Evolutionary conservation across 1,140 invertebrate species (phyloP).

Genomic region (Drosophila sulfurigaster): DNA sequence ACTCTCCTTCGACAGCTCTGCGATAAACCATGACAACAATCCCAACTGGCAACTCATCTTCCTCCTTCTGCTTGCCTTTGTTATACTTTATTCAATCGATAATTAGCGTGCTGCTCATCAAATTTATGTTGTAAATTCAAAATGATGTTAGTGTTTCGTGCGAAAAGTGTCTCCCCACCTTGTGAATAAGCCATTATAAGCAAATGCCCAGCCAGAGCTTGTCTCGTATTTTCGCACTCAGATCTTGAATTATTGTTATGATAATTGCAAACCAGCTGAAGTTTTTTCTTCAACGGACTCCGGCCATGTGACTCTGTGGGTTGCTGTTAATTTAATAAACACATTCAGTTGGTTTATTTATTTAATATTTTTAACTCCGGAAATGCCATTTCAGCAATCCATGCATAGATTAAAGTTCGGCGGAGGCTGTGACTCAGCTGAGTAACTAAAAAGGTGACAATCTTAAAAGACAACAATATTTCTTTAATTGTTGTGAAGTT

Average conservation of each 20-base stretch:
- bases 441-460: not conserved
- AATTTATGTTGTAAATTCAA: slow-evolving; percentile 79
- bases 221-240: slow-evolving; percentile 55
- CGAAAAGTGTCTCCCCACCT: slow-evolving; percentile 52
- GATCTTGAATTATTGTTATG: slow-evolving; percentile 81
- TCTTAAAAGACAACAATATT: not conserved
- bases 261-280: slow-evolving; percentile 60
- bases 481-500: not conserved
- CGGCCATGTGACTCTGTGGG: slow-evolving; percentile 47
- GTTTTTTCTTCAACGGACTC: not conserved
- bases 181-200: slow-evolving; percentile 50
- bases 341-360: slow-evolving; percentile 75
- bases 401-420: not conserved
- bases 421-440: slow-evolving; percentile 19
- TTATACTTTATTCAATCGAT: slow-evolving; percentile 75
- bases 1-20: slow-evolving; percentile 34
- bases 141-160: slow-evolving; percentile 80
- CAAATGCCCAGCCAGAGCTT: not conserved
- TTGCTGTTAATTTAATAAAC: slow-evolving; percentile 80
- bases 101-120: slow-evolving; percentile 61
- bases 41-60: slow-evolving; percentile 9
- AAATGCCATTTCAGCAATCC: slow-evolving; percentile 50
- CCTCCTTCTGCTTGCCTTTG: slow-evolving; percentile 20
- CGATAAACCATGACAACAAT: slow-evolving; percentile 40
- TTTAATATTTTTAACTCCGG: slow-evolving; percentile 55